Evolutionary conservation across 2,113 vertebrate species (phyloP).

Genomic region (Ophiodon elongatus): DNA sequence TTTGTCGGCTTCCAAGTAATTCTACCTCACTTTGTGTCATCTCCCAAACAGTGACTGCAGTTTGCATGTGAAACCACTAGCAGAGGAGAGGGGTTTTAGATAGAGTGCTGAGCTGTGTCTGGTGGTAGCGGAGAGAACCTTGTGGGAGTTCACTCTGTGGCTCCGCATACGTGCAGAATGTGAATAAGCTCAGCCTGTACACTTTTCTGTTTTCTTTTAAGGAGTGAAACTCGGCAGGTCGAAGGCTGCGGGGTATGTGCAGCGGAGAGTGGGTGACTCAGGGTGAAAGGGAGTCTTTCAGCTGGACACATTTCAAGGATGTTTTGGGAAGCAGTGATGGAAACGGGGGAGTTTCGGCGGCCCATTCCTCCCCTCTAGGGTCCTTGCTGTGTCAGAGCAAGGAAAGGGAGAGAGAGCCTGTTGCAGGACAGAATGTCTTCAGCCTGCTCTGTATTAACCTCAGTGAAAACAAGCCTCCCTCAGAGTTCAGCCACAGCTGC

Average conservation of each 20-base stretch:
- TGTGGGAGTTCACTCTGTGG: constrained; percentile 66
- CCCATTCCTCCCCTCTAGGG: constrained; percentile 56
- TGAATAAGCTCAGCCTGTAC: constrained; percentile 59
- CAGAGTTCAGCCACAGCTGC: constrained; percentile 50
- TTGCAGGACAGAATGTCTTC: constrained; percentile 66
- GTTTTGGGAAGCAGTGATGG: constrained; percentile 69
- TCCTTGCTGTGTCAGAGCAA: constrained; percentile 66
- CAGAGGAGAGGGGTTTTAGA: constrained; percentile 1
- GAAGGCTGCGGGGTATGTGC: constrained; percentile 31
- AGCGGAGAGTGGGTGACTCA: constrained; percentile 23
- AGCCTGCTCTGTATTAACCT: constrained; percentile 63
- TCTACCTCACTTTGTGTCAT: constrained; percentile 61
- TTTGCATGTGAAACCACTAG: constrained; percentile 43
- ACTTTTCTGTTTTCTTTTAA: constrained; percentile 69
- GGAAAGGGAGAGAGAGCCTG: constrained; percentile 36
- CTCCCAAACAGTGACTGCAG: constrained; percentile 46
- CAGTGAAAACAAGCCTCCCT: constrained; percentile 75
- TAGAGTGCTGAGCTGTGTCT: constrained; percentile 25
- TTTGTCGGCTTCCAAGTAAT: constrained; percentile 57
- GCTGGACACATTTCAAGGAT: constrained; percentile 66
- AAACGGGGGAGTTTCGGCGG: constrained; percentile 54
- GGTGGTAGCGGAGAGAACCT: constrained; percentile 33
- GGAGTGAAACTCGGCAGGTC: constrained; percentile 65
- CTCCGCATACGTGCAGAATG: constrained; percentile 73
- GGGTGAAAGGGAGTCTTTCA: constrained; percentile 80